A percentile compares a stretch with the other conserved stretches of the same genome.
phyloP scores from a whole-genome alignment of 2,888 invertebrate species.

The Deroplatys truncata region DNA sequence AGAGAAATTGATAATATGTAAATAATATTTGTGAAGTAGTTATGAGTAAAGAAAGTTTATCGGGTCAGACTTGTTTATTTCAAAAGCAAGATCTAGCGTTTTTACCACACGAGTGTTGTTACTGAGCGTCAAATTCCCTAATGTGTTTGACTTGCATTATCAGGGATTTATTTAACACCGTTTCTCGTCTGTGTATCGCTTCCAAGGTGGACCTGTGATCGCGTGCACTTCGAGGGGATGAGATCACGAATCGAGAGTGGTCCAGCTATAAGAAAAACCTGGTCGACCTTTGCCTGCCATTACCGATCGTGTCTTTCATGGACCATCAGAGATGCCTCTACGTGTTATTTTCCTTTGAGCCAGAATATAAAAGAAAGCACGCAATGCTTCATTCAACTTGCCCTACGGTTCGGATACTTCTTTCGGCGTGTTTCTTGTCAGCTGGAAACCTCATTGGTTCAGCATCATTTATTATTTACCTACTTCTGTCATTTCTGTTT shows the following conservation, averaged over 20 bases:
- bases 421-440: neutral
- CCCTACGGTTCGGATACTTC: neutral
- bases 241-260: neutral
- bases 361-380: neutral
- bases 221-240: neutral
- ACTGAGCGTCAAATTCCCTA: too few species aligned
- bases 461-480: too few species aligned
- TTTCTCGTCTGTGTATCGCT: neutral
- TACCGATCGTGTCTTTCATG: neutral
- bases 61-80: too few species aligned
- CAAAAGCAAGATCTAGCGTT: too few species aligned
- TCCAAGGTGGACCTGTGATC: neutral
- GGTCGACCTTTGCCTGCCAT: neutral
- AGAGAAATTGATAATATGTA: too few species aligned
- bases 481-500: neutral
- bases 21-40: too few species aligned
- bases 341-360: neutral
- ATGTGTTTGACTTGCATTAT: too few species aligned
- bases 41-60: too few species aligned
- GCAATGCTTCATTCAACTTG: neutral
- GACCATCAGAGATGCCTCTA: neutral
- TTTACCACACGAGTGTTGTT: too few species aligned
- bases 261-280: neutral
- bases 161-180: neutral
- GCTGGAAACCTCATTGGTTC: too few species aligned